Evolutionary conservation across 2,797 vertebrate species (phyloP).

Genomic region (Catamblyrhynchus diadema): DNA sequence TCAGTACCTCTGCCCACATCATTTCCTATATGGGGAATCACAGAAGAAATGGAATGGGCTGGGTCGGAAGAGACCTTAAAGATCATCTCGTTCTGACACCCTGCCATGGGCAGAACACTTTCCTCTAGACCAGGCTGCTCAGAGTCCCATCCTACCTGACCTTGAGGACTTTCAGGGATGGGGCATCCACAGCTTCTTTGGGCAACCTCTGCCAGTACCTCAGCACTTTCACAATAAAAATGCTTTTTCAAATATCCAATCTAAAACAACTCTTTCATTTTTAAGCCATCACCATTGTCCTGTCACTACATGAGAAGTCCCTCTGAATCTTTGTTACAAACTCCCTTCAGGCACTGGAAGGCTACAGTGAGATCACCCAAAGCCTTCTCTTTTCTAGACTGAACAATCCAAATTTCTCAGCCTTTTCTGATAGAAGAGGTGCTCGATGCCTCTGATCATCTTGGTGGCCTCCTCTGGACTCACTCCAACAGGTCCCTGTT

Average conservation of each 20-base stretch:
- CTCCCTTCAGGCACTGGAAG: background rate
- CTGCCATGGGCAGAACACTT: too few species aligned
- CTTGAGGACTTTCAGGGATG: background rate
- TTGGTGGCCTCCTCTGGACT: background rate
- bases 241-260: background rate
- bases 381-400: background rate
- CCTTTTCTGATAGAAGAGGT: background rate
- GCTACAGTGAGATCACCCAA: background rate
- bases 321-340: background rate
- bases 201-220: background rate
- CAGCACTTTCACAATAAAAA: background rate
- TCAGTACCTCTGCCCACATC: rapidly evolving
- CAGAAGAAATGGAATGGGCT: background rate
- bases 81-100: rapidly evolving
- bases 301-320: background rate
- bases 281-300: background rate
- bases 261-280: background rate
- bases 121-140: too few species aligned
- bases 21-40: rapidly evolving
- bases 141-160: background rate
- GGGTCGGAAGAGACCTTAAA: background rate
- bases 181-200: background rate
- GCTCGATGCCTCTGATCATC: background rate
- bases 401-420: background rate
- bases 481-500: rapidly evolving